These are phyloP conservation scores for Colinus virginianus DNA, from an alignment of 2,113 vertebrate species.

Conservation along the genomic window DNA sequence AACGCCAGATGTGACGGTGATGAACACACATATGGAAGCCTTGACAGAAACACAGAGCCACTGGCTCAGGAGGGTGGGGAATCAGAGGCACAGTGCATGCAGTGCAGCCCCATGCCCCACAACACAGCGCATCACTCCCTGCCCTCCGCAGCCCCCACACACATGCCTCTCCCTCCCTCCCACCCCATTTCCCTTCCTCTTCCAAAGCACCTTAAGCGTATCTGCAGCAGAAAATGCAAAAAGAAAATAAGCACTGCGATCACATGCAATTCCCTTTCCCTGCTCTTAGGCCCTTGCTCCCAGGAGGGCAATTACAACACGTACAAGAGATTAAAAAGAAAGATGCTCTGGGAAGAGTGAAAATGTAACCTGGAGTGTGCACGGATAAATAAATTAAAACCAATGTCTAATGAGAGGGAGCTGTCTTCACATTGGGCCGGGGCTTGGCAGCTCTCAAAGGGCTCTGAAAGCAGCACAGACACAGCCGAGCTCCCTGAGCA, in stretches of 20 bases:
- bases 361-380: not conserved
- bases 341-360: slow-evolving; percentile 2
- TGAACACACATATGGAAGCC: no score
- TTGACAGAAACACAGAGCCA: no score
- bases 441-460: not conserved
- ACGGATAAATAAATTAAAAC: not conserved
- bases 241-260: not conserved
- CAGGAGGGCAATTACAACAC: not conserved
- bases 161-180: no score
- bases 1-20: not conserved
- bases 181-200: not conserved
- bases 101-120: rapidly evolving
- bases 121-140: rapidly evolving
- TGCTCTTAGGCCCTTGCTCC: not conserved
- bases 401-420: not conserved
- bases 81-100: not conserved
- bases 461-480: not conserved
- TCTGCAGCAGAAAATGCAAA: not conserved
- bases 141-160: not conserved
- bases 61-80: not conserved
- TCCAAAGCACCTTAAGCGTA: not conserved
- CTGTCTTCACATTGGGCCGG: not conserved
- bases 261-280: not conserved
- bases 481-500: not conserved
- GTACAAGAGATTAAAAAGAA: not conserved